Conservation (phyloP, 2,888 invertebrate genomes). For the Plemyria rubiginata region DNA sequence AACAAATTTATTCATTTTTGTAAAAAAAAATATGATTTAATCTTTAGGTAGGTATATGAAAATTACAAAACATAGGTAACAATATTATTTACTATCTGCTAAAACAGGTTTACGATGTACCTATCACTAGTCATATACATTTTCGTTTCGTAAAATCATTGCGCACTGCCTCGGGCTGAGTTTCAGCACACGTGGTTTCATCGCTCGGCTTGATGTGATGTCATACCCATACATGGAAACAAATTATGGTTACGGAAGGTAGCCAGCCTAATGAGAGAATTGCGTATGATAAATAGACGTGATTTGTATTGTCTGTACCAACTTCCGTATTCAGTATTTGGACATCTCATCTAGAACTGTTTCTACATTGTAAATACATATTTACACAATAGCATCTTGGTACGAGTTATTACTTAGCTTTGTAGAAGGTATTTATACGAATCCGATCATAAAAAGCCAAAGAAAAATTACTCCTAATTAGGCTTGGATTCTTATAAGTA, state of each 20-base stretch:
- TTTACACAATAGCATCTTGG: constrained; percentile 1
- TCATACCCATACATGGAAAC: constrained; percentile 50
- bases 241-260: constrained; percentile 49
- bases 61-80: no score
- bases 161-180: constrained; percentile 35
- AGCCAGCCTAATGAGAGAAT: constrained; percentile 47
- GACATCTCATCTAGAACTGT: constrained; percentile 5
- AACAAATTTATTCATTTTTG: no score
- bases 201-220: constrained; percentile 46
- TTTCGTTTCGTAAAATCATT: constrained; percentile 29
- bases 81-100: no score
- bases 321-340: constrained; percentile 31
- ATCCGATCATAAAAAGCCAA: no score
- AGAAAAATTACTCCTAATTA: no score
- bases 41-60: no score
- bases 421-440: background rate
- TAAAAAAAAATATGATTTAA: no score
- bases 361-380: constrained; percentile 9
- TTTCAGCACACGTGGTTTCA: constrained; percentile 39
- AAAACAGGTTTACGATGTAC: no score
- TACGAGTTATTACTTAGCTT: background rate
- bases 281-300: constrained; percentile 40
- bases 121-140: no score
- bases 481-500: no score
- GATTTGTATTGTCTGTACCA: constrained; percentile 35